Evolutionary conservation across 2,113 vertebrate species (phyloP), one percentile per base, ranked within the genome.

Genomic region (Orycteropus afer): DNA sequence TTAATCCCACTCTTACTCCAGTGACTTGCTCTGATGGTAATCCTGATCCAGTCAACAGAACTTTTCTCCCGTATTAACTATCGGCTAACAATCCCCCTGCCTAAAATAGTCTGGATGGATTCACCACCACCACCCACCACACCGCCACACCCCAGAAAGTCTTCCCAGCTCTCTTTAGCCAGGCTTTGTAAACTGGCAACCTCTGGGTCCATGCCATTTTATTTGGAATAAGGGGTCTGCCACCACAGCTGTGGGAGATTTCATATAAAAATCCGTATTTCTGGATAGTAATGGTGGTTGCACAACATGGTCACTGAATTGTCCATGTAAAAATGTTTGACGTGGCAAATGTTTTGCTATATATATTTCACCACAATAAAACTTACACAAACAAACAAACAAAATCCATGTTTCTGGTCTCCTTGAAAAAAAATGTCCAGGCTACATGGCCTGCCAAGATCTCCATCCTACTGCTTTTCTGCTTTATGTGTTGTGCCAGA

Each of bases 161-260:
- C 14, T 55, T 17, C 82, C 15, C 29, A 42, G 2, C 34, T 7
- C 45, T 22, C 71, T n/a, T 42, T 11, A 25, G 55, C 37, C 32
- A 20, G 53, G 42, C 10, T 27, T 34, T 86, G 29, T 73, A 81
- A 29, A 67, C 73, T 4, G 4, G 63, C 27, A 2, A 17, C 29
- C 32, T 49, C 2, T 0, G 83, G 59, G 9, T 13, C 27, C 25
- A 1, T 0, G 6, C 6, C 0, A 1, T 65, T 32, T 47, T 71
- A 37, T 59, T 40, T 32, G 9, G 47, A 42, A 14, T 12, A 42
- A 27, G 29, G 20, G 12, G 13, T 2, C 10, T 49, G 13, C 8
- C 45, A 32, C 32, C 18, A 9, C 7, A n/a, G 61, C 27, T 80
- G 34, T 6, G 53, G 27, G 49, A 79, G 51, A 63, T 7, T 37